A percentile compares a stretch with the other conserved stretches of the same genome.
Conservation (phyloP, 2,888 invertebrate species). For the Drosophila robusta region DNA sequence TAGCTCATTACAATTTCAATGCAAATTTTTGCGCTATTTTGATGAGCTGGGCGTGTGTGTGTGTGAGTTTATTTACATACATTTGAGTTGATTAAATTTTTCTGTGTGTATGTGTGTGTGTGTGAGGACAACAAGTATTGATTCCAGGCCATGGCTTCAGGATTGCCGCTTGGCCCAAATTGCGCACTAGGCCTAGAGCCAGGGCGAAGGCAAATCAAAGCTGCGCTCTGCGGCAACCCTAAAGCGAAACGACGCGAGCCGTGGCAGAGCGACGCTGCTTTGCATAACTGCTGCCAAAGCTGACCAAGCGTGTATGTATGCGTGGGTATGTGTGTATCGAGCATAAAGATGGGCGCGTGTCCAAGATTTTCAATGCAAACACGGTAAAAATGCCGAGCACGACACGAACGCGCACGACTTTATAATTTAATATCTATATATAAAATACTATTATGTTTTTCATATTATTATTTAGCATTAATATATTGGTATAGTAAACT, state of each 20-base stretch:
- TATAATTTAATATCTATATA: too few relatives aligned
- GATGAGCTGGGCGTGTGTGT: conserved; percentile 18
- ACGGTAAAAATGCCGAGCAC: background rate
- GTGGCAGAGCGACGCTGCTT: conserved; percentile 50
- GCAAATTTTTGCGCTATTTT: conserved; percentile 66
- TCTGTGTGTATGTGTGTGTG: conserved; percentile 34
- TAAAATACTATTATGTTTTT: too few relatives aligned
- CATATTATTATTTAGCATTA: too few relatives aligned
- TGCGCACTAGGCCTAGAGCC: conserved; percentile 51
- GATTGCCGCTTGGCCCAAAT: conserved; percentile 56
- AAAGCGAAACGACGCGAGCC: conserved; percentile 37
- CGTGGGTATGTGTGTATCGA: conserved; percentile 25
- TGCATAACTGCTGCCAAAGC: conserved; percentile 60
- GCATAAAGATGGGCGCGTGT: conserved; percentile 29
- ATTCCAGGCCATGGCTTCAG: conserved; percentile 66
- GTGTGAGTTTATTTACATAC: conserved; percentile 52
- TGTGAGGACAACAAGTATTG: conserved; percentile 74
- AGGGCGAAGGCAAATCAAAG: conserved; percentile 57
- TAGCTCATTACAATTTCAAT: conserved; percentile 77
- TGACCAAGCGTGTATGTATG: conserved; percentile 36
- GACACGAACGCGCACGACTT: background rate
- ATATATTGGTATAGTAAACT: too few relatives aligned
- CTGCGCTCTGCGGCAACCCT: conserved; percentile 62
- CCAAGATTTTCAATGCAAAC: conserved; percentile 1
- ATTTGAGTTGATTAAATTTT: conserved; percentile 76